Percentiles rank a stretch among this genome's conserved stretches.
Evolutionary conservation across 2,113 vertebrate species (phyloP).

Genomic region (Odocoileus hemionus): DNA sequence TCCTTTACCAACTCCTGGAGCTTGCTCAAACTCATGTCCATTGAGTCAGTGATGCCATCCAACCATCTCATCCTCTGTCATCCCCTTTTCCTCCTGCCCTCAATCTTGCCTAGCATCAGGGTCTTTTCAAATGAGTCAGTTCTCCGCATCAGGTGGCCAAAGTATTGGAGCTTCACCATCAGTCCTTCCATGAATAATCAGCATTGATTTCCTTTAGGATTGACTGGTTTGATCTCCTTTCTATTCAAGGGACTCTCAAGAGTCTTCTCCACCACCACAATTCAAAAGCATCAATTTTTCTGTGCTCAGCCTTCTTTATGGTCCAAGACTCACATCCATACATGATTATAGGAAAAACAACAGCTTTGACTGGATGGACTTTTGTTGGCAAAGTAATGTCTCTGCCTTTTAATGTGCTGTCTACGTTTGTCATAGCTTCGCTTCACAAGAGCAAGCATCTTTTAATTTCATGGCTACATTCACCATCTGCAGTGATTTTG

Average conservation of each 20-base stretch:
- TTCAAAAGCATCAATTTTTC: background rate
- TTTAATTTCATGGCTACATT: background rate
- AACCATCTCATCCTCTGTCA: background rate
- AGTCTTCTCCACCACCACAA: background rate
- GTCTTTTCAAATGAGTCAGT: background rate
- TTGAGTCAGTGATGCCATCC: background rate
- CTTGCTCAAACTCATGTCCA: background rate
- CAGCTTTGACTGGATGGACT: background rate
- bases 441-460: background rate
- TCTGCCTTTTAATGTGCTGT: background rate
- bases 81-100: background rate
- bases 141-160: background rate
- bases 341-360: background rate
- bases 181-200: background rate
- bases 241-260: background rate
- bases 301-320: background rate
- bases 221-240: background rate
- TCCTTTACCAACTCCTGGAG: background rate
- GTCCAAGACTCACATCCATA: background rate
- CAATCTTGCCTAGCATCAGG: background rate
- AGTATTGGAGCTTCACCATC: background rate
- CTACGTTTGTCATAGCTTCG: background rate
- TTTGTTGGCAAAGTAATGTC: background rate
- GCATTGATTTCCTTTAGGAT: background rate
- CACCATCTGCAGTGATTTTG: background rate